phyloP scores from a whole-genome alignment of 1,140 invertebrate genomes.

The Chironomus tepperi region DNA sequence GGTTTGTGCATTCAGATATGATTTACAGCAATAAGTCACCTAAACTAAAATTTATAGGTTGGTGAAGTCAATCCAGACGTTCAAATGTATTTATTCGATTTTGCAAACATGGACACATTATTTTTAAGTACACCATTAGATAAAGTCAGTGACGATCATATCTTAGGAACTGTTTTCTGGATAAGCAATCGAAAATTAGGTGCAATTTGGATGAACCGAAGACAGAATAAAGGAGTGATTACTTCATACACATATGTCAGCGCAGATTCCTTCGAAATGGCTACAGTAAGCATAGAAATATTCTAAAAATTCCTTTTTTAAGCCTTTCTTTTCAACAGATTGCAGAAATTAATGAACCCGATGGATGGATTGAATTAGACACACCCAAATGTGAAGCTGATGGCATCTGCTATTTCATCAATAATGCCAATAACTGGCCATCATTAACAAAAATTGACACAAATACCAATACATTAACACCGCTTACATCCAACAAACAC shows the following conservation, averaged over 20 bases:
- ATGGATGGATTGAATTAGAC: conserved; percentile 34
- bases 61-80: conserved; percentile 70
- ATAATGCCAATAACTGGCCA: conserved; percentile 37
- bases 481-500: conserved; percentile 32
- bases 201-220: conserved; percentile 76
- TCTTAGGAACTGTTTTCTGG: conserved; percentile 64
- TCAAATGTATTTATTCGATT: conserved; percentile 55
- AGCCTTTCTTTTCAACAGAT: conserved; percentile 25
- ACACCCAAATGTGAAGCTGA: conserved; percentile 31
- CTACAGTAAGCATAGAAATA: neutral
- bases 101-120: conserved; percentile 40
- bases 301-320: neutral
- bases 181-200: conserved; percentile 57
- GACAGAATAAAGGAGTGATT: conserved; percentile 58
- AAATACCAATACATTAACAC: conserved; percentile 29
- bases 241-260: neutral
- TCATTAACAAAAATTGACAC: conserved; percentile 37
- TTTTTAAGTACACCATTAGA: conserved; percentile 40
- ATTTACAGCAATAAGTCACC: too few species aligned
- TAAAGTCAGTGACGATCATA: conserved; percentile 43
- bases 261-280: neutral
- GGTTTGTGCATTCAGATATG: conserved; percentile 40
- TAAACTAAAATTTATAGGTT: conserved; percentile 37
- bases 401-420: conserved; percentile 32
- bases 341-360: conserved; percentile 31